phyloP scores from a whole-genome alignment of 2,888 invertebrate species.

The Aphodius granarius region DNA sequence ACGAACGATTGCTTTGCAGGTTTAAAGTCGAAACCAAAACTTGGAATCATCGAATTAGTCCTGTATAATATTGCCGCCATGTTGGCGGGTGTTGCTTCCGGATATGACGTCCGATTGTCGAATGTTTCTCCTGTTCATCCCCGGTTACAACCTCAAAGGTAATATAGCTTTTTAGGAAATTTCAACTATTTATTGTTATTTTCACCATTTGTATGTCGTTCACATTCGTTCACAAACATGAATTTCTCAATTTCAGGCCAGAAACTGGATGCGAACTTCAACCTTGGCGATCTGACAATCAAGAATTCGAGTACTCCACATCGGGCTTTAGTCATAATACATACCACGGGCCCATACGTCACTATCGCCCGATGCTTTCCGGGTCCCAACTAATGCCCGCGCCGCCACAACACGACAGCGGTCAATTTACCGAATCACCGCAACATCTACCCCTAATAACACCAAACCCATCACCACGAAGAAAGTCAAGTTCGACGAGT shows the following conservation, averaged over 20 bases:
- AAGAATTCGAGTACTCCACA: conserved; percentile 62
- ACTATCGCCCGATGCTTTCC: conserved; percentile 67
- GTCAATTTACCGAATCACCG: conserved; percentile 73
- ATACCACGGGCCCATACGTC: conserved; percentile 84
- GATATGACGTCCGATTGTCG: conserved; percentile 88
- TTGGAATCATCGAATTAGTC: conserved; percentile 73
- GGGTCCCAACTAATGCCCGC: conserved; percentile 57
- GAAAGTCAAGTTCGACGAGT: conserved; percentile 72
- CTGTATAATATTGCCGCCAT: conserved; percentile 91
- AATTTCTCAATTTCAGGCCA: not conserved
- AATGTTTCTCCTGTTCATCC: conserved; percentile 85
- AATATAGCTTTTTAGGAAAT: conserved; percentile 30
- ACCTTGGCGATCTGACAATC: conserved; percentile 45
- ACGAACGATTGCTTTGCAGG: conserved; percentile 39
- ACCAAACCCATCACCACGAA: conserved; percentile 62
- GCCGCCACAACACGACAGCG: conserved; percentile 45
- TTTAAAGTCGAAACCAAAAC: conserved; percentile 66
- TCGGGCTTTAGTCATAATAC: conserved; percentile 78
- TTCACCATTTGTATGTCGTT: no score
- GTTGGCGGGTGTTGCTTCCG: conserved; percentile 87
- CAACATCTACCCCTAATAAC: conserved; percentile 64
- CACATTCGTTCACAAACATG: no score
- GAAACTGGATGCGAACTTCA: conserved; percentile 43
- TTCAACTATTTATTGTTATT: not conserved
- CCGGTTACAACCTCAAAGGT: conserved; percentile 72